Evolutionary conservation across 2,888 invertebrate genomes (phyloP).

Genomic region (Colostygia pectinataria): DNA sequence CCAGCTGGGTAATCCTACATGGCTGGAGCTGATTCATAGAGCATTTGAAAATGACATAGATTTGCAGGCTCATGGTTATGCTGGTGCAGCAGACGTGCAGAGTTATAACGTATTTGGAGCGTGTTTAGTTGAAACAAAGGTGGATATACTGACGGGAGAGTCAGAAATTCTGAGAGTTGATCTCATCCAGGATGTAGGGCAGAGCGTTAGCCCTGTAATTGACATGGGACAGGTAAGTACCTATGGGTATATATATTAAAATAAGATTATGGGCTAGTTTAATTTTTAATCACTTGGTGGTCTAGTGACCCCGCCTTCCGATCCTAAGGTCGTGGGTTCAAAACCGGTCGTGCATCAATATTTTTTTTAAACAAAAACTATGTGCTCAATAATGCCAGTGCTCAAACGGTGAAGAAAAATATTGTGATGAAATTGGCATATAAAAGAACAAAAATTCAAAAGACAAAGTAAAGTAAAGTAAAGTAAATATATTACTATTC

Average conservation of each 20-base stretch:
- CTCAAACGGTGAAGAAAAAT: too few species aligned
- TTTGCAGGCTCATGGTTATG: constrained; percentile 51
- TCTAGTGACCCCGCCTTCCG: too few species aligned
- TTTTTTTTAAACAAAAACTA: too few species aligned
- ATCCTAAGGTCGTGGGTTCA: too few species aligned
- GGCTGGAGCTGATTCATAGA: constrained; percentile 73
- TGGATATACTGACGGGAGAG: constrained; percentile 88
- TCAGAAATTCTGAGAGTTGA: constrained; percentile 83
- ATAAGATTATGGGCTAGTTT: constrained; percentile 35
- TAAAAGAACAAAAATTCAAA: too few species aligned
- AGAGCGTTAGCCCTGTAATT: constrained; percentile 84
- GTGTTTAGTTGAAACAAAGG: constrained; percentile 84
- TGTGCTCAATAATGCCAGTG: too few species aligned
- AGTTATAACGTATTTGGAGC: constrained; percentile 75
- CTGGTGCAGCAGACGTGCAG: constrained; percentile 39
- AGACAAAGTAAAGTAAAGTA: too few species aligned
- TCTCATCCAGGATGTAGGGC: constrained; percentile 85
- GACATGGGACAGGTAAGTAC: constrained; percentile 85
- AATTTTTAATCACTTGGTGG: too few species aligned
- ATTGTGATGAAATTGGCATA: too few species aligned
- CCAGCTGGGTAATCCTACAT: constrained; percentile 61
- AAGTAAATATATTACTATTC: too few species aligned
- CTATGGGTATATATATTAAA: background rate
- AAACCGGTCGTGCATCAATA: too few species aligned
- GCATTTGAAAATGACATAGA: constrained; percentile 59